Percentiles rank a stretch among this genome's conserved stretches.
Evolutionary conservation across 2,113 vertebrate species (phyloP).

Genomic region (Urocynchramus pylzowi): DNA sequence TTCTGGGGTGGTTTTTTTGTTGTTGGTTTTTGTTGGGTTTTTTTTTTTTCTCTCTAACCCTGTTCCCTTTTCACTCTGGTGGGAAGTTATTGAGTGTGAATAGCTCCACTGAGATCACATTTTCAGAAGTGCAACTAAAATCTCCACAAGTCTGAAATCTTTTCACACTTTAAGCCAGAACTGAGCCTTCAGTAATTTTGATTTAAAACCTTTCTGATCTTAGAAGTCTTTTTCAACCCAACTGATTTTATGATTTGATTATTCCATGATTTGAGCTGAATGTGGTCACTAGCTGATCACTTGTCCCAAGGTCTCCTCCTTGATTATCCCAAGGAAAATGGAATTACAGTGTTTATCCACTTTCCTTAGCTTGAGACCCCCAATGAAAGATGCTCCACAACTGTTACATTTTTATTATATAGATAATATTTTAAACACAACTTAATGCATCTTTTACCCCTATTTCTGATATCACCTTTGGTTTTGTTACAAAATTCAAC

Average conservation of each 20-base stretch:
- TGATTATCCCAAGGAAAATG: background rate
- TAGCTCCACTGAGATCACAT: background rate
- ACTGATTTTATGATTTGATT: background rate
- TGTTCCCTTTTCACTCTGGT: background rate
- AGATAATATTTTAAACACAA: background rate
- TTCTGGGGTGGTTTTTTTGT: background rate
- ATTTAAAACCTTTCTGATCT: background rate
- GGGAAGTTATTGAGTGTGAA: background rate
- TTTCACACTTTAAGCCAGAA: background rate
- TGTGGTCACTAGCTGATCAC: background rate
- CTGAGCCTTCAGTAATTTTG: background rate
- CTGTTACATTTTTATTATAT: background rate
- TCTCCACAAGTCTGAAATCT: background rate
- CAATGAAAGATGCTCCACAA: background rate
- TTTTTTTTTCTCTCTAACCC: background rate
- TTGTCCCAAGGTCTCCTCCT: background rate
- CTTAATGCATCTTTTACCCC: background rate
- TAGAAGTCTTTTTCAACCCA: background rate
- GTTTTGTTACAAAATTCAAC: background rate
- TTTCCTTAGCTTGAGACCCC: background rate
- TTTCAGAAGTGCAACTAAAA: background rate
- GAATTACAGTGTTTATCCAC: background rate
- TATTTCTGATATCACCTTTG: background rate
- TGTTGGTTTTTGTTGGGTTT: fast-evolving
- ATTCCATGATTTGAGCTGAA: background rate